These are phyloP conservation scores for Elysia chlorotica DNA, from an alignment of 1,140 invertebrate genomes.

Conservation along the genomic window DNA sequence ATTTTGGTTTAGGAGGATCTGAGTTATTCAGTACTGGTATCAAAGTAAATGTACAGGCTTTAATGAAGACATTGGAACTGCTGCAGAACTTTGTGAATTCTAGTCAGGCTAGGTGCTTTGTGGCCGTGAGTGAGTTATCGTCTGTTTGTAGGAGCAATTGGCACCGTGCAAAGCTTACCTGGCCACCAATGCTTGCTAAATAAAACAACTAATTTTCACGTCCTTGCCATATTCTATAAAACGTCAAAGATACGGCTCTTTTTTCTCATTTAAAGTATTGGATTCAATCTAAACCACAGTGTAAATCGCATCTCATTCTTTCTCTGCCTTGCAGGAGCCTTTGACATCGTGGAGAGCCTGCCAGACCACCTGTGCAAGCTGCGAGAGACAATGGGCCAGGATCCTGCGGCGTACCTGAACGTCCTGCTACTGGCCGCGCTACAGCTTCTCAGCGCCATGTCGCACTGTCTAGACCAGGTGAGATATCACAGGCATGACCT, in stretches of 20 bases:
- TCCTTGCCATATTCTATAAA: no score
- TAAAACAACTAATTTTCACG: no score
- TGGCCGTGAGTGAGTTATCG: slow-evolving; percentile 22
- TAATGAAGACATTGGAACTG: slow-evolving; percentile 48
- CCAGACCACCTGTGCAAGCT: slow-evolving; percentile 39
- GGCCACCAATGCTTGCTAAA: no score
- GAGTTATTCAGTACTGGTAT: no score
- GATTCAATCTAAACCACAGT: no score
- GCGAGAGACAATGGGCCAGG: slow-evolving; percentile 36
- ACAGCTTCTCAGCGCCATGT: slow-evolving; percentile 53
- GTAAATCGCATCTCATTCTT: neutral
- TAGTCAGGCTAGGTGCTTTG: slow-evolving; percentile 29
- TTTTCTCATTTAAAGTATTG: no score
- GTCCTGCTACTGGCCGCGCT: slow-evolving; percentile 43
- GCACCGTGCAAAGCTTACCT: no score
- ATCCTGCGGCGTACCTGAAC: slow-evolving; percentile 39
- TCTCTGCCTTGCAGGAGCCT: slow-evolving; percentile 24
- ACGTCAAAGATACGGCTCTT: no score
- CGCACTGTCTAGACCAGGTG: slow-evolving; percentile 48
- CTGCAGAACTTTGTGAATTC: slow-evolving; percentile 44
- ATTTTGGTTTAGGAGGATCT: no score
- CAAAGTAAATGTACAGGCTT: no score
- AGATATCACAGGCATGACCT: neutral
- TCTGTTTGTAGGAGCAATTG: no score
- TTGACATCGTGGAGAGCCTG: slow-evolving; percentile 48